Conservation (phyloP, 1,140 invertebrate species). For the Penaeus chinensis region DNA sequence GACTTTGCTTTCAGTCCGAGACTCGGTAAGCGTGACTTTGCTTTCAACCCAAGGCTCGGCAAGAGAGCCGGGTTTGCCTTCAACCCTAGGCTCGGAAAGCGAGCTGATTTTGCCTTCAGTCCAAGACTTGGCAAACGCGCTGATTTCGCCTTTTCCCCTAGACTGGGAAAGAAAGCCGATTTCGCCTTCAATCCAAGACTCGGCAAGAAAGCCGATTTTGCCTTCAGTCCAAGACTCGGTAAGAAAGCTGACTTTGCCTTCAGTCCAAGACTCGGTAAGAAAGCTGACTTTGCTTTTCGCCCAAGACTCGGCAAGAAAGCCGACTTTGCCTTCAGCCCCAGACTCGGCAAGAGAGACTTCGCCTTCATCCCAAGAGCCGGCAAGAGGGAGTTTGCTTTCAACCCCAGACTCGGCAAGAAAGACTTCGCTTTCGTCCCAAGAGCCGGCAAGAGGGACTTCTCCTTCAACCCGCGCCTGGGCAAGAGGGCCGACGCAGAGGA, state of each 20-base stretch:
- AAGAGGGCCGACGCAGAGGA: neutral
- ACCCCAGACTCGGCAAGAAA: neutral
- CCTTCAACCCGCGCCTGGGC: conserved; percentile 9
- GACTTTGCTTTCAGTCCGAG: conserved; percentile 7
- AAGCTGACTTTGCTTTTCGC: neutral
- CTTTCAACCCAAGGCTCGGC: conserved; percentile 37
- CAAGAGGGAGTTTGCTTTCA: conserved; percentile 5
- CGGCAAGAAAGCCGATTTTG: conserved; percentile 21
- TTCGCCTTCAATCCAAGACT: conserved; percentile 40
- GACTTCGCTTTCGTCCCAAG: neutral
- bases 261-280: neutral
- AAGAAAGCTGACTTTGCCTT: conserved; percentile 9
- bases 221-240: conserved; percentile 25
- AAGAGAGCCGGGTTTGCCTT: conserved; percentile 21
- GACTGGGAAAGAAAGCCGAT: conserved; percentile 31
- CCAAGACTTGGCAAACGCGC: conserved; percentile 30
- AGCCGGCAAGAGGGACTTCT: neutral
- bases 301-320: conserved; percentile 26
- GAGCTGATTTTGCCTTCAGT: conserved; percentile 31
- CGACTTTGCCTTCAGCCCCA: too few relatives aligned
- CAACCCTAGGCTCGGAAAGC: conserved; percentile 25
- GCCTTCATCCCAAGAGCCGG: neutral
- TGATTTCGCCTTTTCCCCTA: conserved; percentile 33
- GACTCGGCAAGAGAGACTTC: neutral
- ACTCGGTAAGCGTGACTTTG: conserved; percentile 35